Evolutionary conservation across 2,888 invertebrate species (phyloP).

Genomic region (Bellardia pandia): DNA sequence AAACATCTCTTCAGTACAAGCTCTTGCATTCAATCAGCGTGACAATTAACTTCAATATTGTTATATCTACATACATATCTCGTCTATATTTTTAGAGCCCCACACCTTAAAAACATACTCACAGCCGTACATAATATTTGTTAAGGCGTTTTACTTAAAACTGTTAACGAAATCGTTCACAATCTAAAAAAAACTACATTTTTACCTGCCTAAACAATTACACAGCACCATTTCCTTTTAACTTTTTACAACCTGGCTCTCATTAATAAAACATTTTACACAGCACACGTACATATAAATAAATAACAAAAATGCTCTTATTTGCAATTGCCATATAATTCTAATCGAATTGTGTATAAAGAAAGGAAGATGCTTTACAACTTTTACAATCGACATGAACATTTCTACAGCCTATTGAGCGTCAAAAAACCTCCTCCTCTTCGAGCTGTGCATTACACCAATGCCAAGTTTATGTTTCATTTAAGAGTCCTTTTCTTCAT

Average conservation of each 20-base stretch:
- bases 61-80: no score
- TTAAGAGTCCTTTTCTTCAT: slow-evolving; percentile 16
- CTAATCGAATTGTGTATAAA: not conserved
- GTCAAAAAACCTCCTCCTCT: not conserved
- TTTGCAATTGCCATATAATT: not conserved
- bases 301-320: not conserved
- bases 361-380: not conserved
- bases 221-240: not conserved
- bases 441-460: not conserved
- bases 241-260: not conserved
- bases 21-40: no score
- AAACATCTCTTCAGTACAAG: no score
- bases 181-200: not conserved
- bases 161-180: not conserved
- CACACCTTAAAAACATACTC: no score
- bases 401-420: slow-evolving; percentile 11
- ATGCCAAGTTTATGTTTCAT: slow-evolving; percentile 25
- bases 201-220: not conserved
- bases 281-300: not conserved
- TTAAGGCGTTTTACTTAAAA: no score
- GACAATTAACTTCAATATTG: no score
- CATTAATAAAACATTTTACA: not conserved
- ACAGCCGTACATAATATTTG: no score
- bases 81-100: no score
- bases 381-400: not conserved